Evolutionary conservation across 1,140 invertebrate species (phyloP), one percentile per base, ranked within the genome.

Genomic region (Eriocheir sinensis): DNA sequence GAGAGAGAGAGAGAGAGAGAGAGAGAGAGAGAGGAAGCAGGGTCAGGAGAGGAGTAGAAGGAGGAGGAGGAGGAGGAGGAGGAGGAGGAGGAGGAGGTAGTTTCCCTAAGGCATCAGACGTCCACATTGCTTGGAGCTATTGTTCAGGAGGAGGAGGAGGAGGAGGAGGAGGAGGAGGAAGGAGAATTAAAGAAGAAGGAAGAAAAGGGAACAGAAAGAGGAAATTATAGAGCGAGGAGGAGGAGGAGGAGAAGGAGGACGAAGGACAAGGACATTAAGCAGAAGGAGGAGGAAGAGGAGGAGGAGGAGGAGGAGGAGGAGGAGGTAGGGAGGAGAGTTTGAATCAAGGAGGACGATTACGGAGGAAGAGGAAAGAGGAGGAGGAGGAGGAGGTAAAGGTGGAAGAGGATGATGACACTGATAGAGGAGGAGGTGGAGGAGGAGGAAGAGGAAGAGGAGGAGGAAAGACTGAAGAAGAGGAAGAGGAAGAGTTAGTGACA

Each of bases 1-100:
- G 38, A 79, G 90, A 79, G 90, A 92, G 34, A 92, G 72, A 92
- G 60, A 92, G 41, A 48, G 83, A 60, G 44, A 86, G 92, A 86
- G 38, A 85, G 91, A n/a, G n/a, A n/a, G n/a, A n/a, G n/a, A n/a
- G n/a, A n/a, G n/a, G n/a, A n/a, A n/a, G n/a, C n/a, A n/a, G n/a
- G n/a, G n/a, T n/a, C n/a, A n/a, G n/a, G n/a, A n/a, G n/a, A n/a
- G n/a, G n/a, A n/a, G n/a, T n/a, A n/a, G n/a, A 93, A 15, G n/a
- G 79, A 85, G 36, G 44, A 80, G 53, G 17, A 93, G 40, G 36
- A n/a, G 53, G 81, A n/a, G 4, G 21, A 41, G 48, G 12, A 21
- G 30, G 89, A 27, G 40, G 34, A 30, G 60, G n/a, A 91, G 30
- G 21, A 21, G 34, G 8, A 15, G 21, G 15, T 30, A 15, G 21